These are phyloP conservation scores for Villa cingulata DNA, from an alignment of 2,888 invertebrate genomes.

Conservation along the genomic window DNA sequence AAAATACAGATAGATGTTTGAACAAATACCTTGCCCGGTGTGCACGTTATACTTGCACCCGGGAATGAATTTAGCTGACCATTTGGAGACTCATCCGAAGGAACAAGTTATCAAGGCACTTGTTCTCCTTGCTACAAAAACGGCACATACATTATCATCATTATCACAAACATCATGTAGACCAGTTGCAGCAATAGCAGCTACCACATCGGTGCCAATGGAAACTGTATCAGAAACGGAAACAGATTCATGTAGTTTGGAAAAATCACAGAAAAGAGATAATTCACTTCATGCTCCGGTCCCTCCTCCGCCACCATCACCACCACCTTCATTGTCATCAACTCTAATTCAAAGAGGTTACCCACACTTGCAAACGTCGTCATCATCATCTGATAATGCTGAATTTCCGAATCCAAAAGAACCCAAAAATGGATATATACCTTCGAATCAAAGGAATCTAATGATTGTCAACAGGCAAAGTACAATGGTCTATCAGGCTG, in stretches of 20 bases:
- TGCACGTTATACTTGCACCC: slow-evolving; percentile 71
- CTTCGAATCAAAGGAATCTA: slow-evolving; percentile 5
- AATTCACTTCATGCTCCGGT: slow-evolving; percentile 22
- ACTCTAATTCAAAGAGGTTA: not conserved
- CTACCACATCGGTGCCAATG: slow-evolving; percentile 17
- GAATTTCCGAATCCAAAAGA: slow-evolving; percentile 1
- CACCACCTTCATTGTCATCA: slow-evolving; percentile 10
- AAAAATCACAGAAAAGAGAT: slow-evolving; percentile 21
- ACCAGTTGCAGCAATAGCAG: slow-evolving; percentile 12
- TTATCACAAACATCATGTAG: slow-evolving; percentile 14
- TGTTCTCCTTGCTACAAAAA: slow-evolving; percentile 20
- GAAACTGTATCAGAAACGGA: slow-evolving; percentile 13
- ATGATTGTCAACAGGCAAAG: slow-evolving; percentile 13
- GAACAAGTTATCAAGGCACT: slow-evolving; percentile 77
- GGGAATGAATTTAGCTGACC: slow-evolving; percentile 67
- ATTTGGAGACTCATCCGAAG: slow-evolving; percentile 75
- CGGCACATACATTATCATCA: slow-evolving; percentile 6
- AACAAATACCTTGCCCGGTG: slow-evolving; percentile 49
- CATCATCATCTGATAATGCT: not conserved
- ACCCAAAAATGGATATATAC: not conserved
- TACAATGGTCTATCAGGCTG: slow-evolving; percentile 8
- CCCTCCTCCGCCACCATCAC: slow-evolving; percentile 14
- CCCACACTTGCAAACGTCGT: not conserved
- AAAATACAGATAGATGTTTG: not conserved
- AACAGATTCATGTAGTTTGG: slow-evolving; percentile 8